Evolutionary conservation across 2,113 vertebrate species (phyloP).

Genomic region (Pachypanchax playfairii): DNA sequence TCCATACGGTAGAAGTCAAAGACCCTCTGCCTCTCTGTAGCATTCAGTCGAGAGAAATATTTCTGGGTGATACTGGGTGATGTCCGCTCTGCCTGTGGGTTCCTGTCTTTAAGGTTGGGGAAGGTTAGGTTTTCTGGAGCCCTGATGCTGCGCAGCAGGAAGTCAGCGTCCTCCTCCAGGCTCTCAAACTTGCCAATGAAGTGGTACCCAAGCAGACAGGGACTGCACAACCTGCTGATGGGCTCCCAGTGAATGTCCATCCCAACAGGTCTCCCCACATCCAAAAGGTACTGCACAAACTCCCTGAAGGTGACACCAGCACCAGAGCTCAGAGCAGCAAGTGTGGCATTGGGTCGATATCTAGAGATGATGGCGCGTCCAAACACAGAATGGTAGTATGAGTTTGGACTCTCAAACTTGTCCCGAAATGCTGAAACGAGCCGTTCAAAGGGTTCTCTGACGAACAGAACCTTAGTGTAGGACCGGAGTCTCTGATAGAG

Average conservation of each 20-base stretch:
- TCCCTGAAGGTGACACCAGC: constrained; percentile 90
- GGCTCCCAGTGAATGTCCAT: constrained; percentile 98
- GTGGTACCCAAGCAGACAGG: constrained; percentile 88
- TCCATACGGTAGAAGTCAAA: constrained; percentile 97
- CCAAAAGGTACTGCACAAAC: constrained; percentile 91
- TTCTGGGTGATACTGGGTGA: constrained; percentile 82
- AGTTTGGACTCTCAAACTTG: constrained; percentile 94
- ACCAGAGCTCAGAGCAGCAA: constrained; percentile 84
- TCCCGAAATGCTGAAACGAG: constrained; percentile 93
- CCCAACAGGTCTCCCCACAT: constrained; percentile 87
- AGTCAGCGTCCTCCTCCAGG: constrained; percentile 89
- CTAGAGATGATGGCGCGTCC: constrained; percentile 91
- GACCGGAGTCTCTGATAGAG: constrained; percentile 82
- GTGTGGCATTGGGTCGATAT: constrained; percentile 87
- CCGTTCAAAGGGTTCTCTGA: constrained; percentile 91
- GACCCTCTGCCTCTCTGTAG: constrained; percentile 84
- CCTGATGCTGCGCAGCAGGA: constrained; percentile 82
- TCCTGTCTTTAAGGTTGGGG: constrained; percentile 90
- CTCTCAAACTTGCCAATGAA: constrained; percentile 94
- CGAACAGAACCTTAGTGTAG: constrained; percentile 93
- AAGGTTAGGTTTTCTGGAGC: constrained; percentile 89
- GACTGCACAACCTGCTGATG: constrained; percentile 87
- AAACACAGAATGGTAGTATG: constrained; percentile 94
- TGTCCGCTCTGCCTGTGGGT: constrained; percentile 87
- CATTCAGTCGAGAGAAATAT: constrained; percentile 88